Conservation (phyloP, 1,140 invertebrate genomes). For the Pseudachorutes palmiensis region DNA sequence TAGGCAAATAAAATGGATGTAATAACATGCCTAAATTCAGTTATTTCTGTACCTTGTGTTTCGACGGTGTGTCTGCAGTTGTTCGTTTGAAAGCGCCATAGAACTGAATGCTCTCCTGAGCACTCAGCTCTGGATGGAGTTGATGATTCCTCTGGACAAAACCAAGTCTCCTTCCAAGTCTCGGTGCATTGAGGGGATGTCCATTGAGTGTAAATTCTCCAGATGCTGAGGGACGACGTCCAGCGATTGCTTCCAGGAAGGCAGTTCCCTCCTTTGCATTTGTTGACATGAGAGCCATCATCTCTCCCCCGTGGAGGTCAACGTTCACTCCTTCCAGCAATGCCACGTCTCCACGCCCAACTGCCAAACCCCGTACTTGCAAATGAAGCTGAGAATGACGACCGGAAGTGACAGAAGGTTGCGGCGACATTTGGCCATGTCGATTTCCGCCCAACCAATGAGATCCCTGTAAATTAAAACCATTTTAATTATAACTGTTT, state of each 20-base stretch:
- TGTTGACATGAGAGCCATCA: slow-evolving; percentile 81
- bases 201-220: slow-evolving; percentile 83
- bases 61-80: background rate
- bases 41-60: background rate
- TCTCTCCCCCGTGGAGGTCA: slow-evolving; percentile 79
- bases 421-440: background rate
- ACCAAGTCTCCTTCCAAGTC: slow-evolving; percentile 53
- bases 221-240: slow-evolving; percentile 52
- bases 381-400: slow-evolving; percentile 41
- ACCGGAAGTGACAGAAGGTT: background rate
- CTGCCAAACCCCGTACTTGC: slow-evolving; percentile 52
- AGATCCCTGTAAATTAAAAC: background rate
- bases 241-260: slow-evolving; percentile 70
- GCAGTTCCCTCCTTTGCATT: slow-evolving; percentile 62
- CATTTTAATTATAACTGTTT: background rate
- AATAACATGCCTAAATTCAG: background rate
- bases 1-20: background rate
- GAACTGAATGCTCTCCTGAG: slow-evolving; percentile 48
- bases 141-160: slow-evolving; percentile 38
- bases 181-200: slow-evolving; percentile 59
- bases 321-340: slow-evolving; percentile 63
- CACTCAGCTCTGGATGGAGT: slow-evolving; percentile 46
- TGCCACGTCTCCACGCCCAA: slow-evolving; percentile 42
- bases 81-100: slow-evolving; percentile 39
- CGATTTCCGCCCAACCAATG: too few species aligned